Conservation (phyloP, 2,888 invertebrate species). For the Chelonus formosanus region DNA sequence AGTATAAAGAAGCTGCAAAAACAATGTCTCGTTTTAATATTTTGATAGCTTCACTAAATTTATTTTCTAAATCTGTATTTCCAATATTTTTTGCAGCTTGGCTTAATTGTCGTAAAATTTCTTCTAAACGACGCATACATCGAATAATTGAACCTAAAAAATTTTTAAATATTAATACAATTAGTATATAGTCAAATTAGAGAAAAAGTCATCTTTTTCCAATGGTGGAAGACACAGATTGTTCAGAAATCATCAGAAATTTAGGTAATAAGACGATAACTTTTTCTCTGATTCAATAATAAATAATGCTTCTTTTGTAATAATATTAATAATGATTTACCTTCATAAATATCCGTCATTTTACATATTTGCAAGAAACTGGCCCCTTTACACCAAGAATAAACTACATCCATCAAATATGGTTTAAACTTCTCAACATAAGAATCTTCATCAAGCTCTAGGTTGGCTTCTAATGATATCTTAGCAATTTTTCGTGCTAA, state of each 20-base stretch:
- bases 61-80: slow-evolving; percentile 93
- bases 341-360: slow-evolving; percentile 97
- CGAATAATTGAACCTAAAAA: slow-evolving; percentile 79
- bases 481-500: slow-evolving; percentile 92
- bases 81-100: slow-evolving; percentile 97
- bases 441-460: slow-evolving; percentile 87
- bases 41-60: slow-evolving; percentile 92
- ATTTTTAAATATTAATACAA: slow-evolving; percentile 1
- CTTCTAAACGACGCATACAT: slow-evolving; percentile 95
- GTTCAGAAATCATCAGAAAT: too few relatives aligned
- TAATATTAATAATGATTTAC: slow-evolving; percentile 59
- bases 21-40: slow-evolving; percentile 97
- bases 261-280: too few relatives aligned
- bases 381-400: slow-evolving; percentile 94
- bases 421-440: slow-evolving; percentile 95
- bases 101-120: slow-evolving; percentile 92
- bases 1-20: slow-evolving; percentile 98
- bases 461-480: slow-evolving; percentile 82
- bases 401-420: slow-evolving; percentile 96
- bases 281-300: too few relatives aligned
- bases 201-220: neutral
- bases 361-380: slow-evolving; percentile 91
- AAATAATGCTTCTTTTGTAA: too few relatives aligned
- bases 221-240: too few relatives aligned
- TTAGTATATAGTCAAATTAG: neutral